Conservation (phyloP, 1,140 invertebrate genomes). For the Lepidurus arcticus region DNA sequence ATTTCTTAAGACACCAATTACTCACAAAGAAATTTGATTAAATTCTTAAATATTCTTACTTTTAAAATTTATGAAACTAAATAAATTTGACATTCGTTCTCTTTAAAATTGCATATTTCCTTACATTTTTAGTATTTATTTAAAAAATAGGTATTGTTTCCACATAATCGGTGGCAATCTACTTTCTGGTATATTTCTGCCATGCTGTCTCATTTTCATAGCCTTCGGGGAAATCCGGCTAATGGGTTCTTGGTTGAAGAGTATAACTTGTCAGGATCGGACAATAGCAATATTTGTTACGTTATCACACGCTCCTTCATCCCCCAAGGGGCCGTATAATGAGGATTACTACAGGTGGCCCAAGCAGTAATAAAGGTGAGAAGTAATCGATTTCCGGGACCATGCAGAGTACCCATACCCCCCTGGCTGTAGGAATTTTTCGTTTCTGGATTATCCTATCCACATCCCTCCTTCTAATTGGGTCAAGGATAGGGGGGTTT, state of each 20-base stretch:
- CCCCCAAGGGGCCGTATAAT: not conserved
- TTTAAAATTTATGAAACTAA: no score
- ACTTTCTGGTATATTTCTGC: not conserved
- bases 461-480: not conserved
- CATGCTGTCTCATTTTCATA: not conserved
- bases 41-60: no score
- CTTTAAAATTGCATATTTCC: no score
- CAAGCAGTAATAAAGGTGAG: slow-evolving; percentile 3
- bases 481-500: not conserved
- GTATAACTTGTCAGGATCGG: not conserved
- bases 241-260: not conserved
- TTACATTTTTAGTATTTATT: no score
- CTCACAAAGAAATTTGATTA: no score
- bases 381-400: not conserved
- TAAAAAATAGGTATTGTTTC: no score
- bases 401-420: not conserved
- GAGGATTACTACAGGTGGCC: not conserved
- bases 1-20: no score
- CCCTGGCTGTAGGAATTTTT: not conserved
- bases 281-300: not conserved
- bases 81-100: no score
- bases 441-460: not conserved
- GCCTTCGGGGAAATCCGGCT: not conserved
- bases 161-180: not conserved
- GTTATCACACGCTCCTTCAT: not conserved